phyloP scores from a whole-genome alignment of 2,113 vertebrate genomes.

The Ciconia maguari region DNA sequence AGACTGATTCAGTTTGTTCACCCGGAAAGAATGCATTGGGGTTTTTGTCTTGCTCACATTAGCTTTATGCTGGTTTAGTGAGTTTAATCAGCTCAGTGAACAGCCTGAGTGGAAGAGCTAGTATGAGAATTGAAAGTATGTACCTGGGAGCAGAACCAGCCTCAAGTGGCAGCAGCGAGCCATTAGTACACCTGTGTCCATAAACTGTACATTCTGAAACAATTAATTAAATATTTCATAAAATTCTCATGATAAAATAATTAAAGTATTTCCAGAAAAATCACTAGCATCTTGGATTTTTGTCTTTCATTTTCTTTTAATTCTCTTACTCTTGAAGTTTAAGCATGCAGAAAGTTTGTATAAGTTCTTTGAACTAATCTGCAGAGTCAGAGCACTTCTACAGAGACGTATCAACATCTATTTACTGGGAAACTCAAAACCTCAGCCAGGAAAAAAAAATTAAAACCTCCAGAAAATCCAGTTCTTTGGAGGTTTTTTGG shows the following conservation, averaged over 20 bases:
- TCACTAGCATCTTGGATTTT: not conserved
- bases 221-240: not conserved
- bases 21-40: not conserved
- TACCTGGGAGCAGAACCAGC: not conserved
- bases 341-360: not conserved
- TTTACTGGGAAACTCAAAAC: not conserved
- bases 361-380: not conserved
- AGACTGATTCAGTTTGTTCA: not conserved
- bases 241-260: not conserved
- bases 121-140: not conserved
- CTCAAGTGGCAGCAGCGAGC: not conserved
- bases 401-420: not conserved
- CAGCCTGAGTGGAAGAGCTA: not conserved
- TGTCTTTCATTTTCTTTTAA: not conserved
- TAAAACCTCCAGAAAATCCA: not conserved
- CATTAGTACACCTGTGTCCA: not conserved
- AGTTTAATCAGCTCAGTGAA: not conserved
- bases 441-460: not conserved
- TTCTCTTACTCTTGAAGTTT: not conserved
- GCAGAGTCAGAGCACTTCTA: not conserved
- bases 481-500: not conserved
- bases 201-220: not conserved
- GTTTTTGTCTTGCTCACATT: not conserved
- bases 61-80: not conserved
- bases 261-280: not conserved